phyloP scores from a whole-genome alignment of 2,888 invertebrate species.

The Syrphus vitripennis region DNA sequence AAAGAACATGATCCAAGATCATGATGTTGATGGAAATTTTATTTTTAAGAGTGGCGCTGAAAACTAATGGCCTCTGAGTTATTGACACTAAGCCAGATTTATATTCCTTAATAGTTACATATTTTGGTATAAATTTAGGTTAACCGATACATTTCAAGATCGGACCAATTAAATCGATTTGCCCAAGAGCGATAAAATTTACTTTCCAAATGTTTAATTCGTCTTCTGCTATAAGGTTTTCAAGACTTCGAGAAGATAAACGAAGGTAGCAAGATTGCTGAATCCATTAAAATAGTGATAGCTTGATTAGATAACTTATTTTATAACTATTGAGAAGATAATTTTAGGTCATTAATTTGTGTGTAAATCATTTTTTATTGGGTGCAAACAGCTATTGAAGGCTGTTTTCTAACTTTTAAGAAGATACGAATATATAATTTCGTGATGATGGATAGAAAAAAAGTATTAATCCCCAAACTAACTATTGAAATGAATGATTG shows the following conservation, averaged over 20 bases:
- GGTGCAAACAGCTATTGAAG: neutral
- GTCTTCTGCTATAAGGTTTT: neutral
- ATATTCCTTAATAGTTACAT: neutral
- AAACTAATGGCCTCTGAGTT: neutral
- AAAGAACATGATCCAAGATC: neutral
- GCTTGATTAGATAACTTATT: neutral
- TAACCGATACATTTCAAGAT: neutral
- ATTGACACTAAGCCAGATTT: slow-evolving; percentile 16
- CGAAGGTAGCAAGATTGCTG: neutral
- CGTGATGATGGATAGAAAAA: too few species aligned
- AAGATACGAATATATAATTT: too few species aligned
- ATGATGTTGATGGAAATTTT: neutral
- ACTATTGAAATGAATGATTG: too few species aligned
- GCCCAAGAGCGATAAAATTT: neutral
- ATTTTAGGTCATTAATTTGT: neutral
- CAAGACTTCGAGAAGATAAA: neutral
- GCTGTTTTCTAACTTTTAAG: too few species aligned
- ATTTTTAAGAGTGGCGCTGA: neutral
- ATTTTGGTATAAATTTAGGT: neutral
- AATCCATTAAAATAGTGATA: neutral
- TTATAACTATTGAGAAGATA: neutral
- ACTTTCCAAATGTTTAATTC: neutral
- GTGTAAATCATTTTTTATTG: neutral
- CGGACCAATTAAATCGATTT: neutral
- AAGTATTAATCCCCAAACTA: too few species aligned